Evolutionary conservation across 2,888 invertebrate species (phyloP), one percentile per base, ranked within the genome.

Genomic region (Fragum sueziense): DNA sequence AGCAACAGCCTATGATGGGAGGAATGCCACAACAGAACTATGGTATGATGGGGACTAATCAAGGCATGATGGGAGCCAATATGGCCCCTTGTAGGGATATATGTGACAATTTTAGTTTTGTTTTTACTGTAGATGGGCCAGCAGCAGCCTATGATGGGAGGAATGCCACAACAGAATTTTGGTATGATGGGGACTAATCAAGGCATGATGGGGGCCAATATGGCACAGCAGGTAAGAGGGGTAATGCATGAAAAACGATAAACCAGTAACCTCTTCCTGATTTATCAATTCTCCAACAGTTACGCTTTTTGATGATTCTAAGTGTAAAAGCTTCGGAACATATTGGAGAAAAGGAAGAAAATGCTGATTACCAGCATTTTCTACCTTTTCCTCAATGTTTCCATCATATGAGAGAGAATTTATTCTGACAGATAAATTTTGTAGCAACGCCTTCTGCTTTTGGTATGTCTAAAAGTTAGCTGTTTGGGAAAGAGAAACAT

Each of bases 31-130:
- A 65, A 41, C 79, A 68, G 31, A 77, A 73, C 27, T 72, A 76
- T 73, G 83, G 84, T 41, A 88, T 88, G 86, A 79, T 80, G 76
- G 85, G 88, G n/a, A n/a, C n/a, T 47, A 57, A 87, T 68, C 87
- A 78, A 41, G 77, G 80, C 27, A 81, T 81, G 77, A 81, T 81
- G 77, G 77, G 77, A 76, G 76, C 74, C 71, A 74, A 61, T 65
- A 54, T 68, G 74, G 11, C 47, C 52, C 65, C n/a, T n/a, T n/a
- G n/a, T n/a, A 3, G 6, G 6, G n/a, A 2, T 47, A 6, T 47
- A 47, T 47, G 47, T 2, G 17, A 47, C 17, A n/a, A n/a, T n/a
- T 47, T 47, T 17, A 47, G 25, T 2, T n/a, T 6, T 62, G 33
- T 37, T 41, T 27, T 68, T 68, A 54, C 34, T n/a, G n/a, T n/a